Evolutionary conservation across 2,888 invertebrate genomes (phyloP).

Genomic region (Lasioglossum pauxillum): DNA sequence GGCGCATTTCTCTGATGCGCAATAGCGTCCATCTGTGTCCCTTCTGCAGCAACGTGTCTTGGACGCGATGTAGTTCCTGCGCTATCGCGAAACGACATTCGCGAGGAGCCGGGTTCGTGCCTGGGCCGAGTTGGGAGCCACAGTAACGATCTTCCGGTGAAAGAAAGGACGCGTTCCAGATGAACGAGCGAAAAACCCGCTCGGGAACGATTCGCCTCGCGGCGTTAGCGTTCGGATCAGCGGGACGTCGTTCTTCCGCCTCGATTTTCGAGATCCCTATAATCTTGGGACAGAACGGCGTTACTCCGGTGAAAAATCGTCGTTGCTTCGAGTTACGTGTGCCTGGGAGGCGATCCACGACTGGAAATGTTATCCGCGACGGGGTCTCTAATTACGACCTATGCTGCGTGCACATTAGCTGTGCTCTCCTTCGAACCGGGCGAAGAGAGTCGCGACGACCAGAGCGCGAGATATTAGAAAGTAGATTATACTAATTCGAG

Average conservation of each 20-base stretch:
- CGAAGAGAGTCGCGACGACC: slow-evolving; percentile 20
- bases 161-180: background rate
- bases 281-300: slow-evolving; percentile 17
- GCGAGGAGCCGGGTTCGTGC: background rate
- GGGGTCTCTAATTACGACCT: slow-evolving; percentile 69
- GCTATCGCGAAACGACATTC: no score
- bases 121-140: background rate
- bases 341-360: slow-evolving; percentile 38
- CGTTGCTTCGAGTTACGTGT: slow-evolving; percentile 61
- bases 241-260: background rate
- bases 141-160: background rate
- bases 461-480: slow-evolving; percentile 50
- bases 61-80: background rate
- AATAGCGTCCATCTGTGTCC: background rate
- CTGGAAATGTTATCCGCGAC: slow-evolving; percentile 68
- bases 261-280: slow-evolving; percentile 1
- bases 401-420: slow-evolving; percentile 45
- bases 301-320: slow-evolving; percentile 23
- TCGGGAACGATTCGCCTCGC: background rate
- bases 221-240: background rate
- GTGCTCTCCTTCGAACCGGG: slow-evolving; percentile 26
- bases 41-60: background rate
- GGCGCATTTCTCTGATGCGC: background rate
- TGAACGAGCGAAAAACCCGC: background rate
- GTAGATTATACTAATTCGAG: slow-evolving; percentile 46